Conservation (phyloP, 2,888 invertebrate genomes). For the Alentia gelatinosa region DNA sequence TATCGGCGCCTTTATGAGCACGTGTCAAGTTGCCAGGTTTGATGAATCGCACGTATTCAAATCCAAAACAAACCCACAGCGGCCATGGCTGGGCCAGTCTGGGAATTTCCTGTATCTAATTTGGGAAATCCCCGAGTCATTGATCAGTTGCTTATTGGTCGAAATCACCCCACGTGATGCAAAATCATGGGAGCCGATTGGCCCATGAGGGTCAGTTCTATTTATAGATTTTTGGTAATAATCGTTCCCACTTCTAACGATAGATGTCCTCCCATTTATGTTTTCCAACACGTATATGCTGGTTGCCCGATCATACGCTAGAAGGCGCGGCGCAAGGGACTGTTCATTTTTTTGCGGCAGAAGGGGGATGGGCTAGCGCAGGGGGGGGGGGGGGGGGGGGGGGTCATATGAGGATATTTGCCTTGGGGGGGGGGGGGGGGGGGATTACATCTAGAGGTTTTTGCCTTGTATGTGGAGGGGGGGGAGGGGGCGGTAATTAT, state of each 20-base stretch:
- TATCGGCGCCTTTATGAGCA: background rate
- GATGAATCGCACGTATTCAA: background rate
- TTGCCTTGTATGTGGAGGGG: no score
- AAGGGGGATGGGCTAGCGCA: no score
- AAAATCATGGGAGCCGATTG: background rate
- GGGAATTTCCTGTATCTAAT: constrained; percentile 22
- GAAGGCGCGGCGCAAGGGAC: no score
- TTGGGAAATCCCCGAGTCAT: constrained; percentile 22
- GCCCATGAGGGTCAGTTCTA: background rate
- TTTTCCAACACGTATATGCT: no score
- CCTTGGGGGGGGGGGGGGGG: no score
- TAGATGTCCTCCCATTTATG: background rate
- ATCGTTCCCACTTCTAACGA: background rate
- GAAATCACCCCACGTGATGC: background rate
- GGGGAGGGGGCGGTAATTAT: no score
- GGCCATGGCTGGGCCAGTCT: background rate
- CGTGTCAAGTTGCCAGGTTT: background rate
- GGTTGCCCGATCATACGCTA: no score
- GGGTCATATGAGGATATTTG: no score
- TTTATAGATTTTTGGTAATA: background rate
- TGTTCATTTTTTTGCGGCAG: no score
- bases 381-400: no score
- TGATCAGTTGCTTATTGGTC: background rate
- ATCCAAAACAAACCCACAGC: constrained; percentile 1
- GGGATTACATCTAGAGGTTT: no score